These are phyloP conservation scores for Cheilosia grossa DNA, from an alignment of 2,888 invertebrate species.

Conservation along the genomic window DNA sequence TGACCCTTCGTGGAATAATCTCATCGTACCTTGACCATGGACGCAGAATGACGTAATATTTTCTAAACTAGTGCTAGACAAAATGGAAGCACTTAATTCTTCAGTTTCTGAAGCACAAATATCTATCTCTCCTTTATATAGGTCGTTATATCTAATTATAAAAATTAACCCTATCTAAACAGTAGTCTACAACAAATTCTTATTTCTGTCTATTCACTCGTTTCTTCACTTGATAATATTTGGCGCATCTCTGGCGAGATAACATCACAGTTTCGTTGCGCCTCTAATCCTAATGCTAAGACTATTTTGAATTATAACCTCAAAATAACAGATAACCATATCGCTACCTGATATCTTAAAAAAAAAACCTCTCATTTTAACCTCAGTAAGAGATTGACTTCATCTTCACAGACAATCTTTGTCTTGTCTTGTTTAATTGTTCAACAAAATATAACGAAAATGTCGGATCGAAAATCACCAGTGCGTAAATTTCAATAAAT, in stretches of 20 bases:
- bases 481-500: slow-evolving; percentile 15
- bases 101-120: too few relatives aligned
- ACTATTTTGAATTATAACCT: slow-evolving; percentile 36
- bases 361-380: not conserved
- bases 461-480: slow-evolving; percentile 34
- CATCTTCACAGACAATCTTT: not conserved
- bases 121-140: too few relatives aligned
- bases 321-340: slow-evolving; percentile 7
- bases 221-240: not conserved
- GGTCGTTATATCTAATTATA: not conserved
- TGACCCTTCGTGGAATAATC: too few relatives aligned
- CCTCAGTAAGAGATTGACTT: not conserved
- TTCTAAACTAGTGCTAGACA: too few relatives aligned
- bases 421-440: not conserved
- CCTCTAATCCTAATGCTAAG: slow-evolving; percentile 11
- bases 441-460: slow-evolving; percentile 1
- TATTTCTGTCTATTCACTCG: not conserved
- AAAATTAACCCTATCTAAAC: not conserved
- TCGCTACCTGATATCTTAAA: not conserved
- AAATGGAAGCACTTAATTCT: too few relatives aligned
- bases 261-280: not conserved
- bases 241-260: slow-evolving; percentile 13
- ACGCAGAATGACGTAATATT: too few relatives aligned
- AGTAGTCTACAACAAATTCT: not conserved
- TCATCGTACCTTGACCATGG: too few relatives aligned